phyloP scores from a whole-genome alignment of 2,113 vertebrate genomes.

The Bufo bufo region DNA sequence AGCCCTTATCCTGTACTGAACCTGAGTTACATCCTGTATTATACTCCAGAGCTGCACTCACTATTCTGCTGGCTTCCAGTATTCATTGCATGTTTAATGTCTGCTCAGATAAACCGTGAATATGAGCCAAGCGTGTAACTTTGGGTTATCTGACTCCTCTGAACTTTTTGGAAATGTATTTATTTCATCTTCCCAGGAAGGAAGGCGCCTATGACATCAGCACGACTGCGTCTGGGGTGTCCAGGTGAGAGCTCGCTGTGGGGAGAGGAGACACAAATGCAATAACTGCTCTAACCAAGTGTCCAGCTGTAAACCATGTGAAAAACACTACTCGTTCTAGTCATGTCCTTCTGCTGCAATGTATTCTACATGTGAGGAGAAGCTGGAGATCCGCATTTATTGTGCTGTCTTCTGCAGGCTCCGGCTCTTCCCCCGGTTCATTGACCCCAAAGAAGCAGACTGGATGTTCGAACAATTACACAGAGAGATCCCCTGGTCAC shows the following conservation, averaged over 20 bases:
- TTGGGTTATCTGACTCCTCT: neutral
- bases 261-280: too few relatives aligned
- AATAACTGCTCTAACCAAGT: too few relatives aligned
- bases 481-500: constrained; percentile 87
- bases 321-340: too few relatives aligned
- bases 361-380: neutral
- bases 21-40: too few relatives aligned
- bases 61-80: too few relatives aligned
- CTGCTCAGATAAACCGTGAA: too few relatives aligned
- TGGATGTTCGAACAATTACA: constrained; percentile 87
- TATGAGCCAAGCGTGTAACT: too few relatives aligned
- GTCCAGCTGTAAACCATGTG: too few relatives aligned
- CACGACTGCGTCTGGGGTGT: constrained; percentile 78
- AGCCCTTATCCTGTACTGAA: too few relatives aligned
- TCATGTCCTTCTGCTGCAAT: too few relatives aligned
- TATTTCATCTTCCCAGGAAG: constrained; percentile 70
- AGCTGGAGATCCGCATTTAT: neutral
- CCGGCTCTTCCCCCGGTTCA: constrained; percentile 80
- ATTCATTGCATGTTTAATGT: too few relatives aligned
- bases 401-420: constrained; percentile 70
- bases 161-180: neutral
- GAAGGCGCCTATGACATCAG: constrained; percentile 88
- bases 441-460: constrained; percentile 82
- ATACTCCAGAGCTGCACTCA: too few relatives aligned
- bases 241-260: constrained; percentile 75